Conservation (phyloP, 2,888 invertebrate species). For the Endotricha flammealis region DNA sequence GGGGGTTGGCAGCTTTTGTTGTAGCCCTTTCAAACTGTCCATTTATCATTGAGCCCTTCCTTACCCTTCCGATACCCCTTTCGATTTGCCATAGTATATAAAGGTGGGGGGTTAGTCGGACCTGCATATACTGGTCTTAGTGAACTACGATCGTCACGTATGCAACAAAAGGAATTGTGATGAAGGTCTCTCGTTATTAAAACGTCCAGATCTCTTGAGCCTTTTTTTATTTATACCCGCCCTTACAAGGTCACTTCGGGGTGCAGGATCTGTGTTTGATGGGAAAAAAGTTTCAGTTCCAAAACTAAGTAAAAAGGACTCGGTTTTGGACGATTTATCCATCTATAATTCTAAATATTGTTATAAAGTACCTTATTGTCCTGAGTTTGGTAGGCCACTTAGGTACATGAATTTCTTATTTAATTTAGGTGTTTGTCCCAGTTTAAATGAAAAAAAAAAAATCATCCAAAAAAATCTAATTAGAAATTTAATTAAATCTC, state of each 20-base stretch:
- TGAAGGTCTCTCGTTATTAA: constrained; percentile 58
- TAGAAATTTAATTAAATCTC: no score
- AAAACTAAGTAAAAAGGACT: background rate
- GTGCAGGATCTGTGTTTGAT: background rate
- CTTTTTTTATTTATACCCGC: constrained; percentile 46
- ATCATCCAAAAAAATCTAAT: no score
- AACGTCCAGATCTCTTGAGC: constrained; percentile 41
- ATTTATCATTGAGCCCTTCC: constrained; percentile 19
- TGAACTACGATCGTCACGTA: constrained; percentile 48
- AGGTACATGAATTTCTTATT: no score
- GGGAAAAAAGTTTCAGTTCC: background rate
- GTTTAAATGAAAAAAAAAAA: no score
- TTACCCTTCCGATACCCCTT: constrained; percentile 24
- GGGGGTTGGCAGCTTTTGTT: constrained; percentile 18
- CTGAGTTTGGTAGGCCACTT: no score
- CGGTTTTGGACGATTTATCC: background rate
- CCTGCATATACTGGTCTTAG: constrained; percentile 31
- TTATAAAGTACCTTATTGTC: no score
- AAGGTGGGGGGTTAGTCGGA: constrained; percentile 18
- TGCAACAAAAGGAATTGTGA: constrained; percentile 54
- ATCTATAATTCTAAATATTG: no score
- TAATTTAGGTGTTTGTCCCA: no score
- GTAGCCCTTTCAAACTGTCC: constrained; percentile 16
- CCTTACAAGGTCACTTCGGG: constrained; percentile 23
- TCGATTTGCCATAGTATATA: constrained; percentile 19